These are phyloP conservation scores for Aphaenogaster rudis DNA, from an alignment of 1,140 invertebrate species.

Conservation along the genomic window DNA sequence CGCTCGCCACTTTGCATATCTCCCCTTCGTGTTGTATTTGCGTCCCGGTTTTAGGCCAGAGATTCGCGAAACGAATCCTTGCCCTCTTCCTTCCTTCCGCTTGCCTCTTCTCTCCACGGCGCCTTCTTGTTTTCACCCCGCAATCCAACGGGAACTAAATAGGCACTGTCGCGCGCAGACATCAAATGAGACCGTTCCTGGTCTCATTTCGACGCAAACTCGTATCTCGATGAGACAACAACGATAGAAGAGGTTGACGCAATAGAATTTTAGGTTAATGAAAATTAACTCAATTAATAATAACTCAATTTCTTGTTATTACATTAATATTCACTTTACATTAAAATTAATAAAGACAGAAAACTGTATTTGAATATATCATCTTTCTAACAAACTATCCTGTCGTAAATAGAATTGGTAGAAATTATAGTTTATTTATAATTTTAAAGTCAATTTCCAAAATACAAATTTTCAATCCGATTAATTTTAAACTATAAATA, in stretches of 20 bases:
- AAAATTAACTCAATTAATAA: background rate
- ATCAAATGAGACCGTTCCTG: slow-evolving; percentile 44
- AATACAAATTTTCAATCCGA: background rate
- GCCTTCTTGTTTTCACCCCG: slow-evolving; percentile 32
- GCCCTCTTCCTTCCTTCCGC: background rate
- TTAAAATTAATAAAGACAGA: background rate
- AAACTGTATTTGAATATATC: background rate
- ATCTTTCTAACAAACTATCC: background rate
- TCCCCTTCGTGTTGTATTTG: slow-evolving; percentile 69
- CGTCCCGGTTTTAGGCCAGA: slow-evolving; percentile 70
- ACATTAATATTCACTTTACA: background rate
- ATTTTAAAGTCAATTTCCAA: background rate
- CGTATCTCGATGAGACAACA: background rate
- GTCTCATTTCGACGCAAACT: slow-evolving; percentile 30
- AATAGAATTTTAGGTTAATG: slow-evolving; percentile 16
- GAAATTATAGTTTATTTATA: background rate
- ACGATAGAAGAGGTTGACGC: background rate
- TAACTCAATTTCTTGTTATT: background rate
- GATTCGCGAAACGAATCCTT: slow-evolving; percentile 63
- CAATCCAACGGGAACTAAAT: slow-evolving; percentile 60
- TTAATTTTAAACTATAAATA: background rate
- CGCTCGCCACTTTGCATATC: slow-evolving; percentile 80
- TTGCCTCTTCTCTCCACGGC: background rate
- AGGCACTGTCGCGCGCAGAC: slow-evolving; percentile 56
- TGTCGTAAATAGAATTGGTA: background rate